phyloP scores from a whole-genome alignment of 1,140 invertebrate species.

The Brachionus sp. region DNA sequence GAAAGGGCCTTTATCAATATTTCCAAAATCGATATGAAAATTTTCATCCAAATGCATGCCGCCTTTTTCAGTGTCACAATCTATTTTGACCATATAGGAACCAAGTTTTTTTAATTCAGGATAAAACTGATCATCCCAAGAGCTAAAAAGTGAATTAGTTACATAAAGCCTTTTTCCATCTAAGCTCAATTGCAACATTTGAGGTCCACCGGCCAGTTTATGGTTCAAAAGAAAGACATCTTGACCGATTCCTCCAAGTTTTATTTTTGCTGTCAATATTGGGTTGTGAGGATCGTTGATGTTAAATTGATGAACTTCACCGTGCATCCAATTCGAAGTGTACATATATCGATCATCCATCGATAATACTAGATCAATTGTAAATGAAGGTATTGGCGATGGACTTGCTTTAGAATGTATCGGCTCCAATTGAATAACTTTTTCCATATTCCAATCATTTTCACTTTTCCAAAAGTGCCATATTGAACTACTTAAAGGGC shows the following conservation, averaged over 20 bases:
- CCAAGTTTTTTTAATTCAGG: constrained; percentile 75
- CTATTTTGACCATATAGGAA: constrained; percentile 74
- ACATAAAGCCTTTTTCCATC: constrained; percentile 91
- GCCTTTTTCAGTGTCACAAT: constrained; percentile 77
- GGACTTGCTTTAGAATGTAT: constrained; percentile 74
- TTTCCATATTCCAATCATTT: constrained; percentile 70
- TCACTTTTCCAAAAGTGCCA: constrained; percentile 51
- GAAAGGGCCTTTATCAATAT: constrained; percentile 78
- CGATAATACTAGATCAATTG: constrained; percentile 88
- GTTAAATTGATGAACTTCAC: constrained; percentile 91
- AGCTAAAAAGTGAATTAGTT: constrained; percentile 80
- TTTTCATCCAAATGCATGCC: constrained; percentile 79
- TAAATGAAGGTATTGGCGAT: constrained; percentile 69
- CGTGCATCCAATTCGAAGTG: constrained; percentile 86
- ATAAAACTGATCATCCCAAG: constrained; percentile 92
- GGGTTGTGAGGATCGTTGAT: constrained; percentile 76
- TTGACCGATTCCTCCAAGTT: background rate
- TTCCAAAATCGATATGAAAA: constrained; percentile 89
- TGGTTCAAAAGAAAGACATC: constrained; percentile 67
- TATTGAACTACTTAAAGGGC: constrained; percentile 71
- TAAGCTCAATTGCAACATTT: constrained; percentile 92
- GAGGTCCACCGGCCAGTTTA: constrained; percentile 76
- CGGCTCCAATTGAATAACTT: constrained; percentile 71
- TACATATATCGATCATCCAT: constrained; percentile 89
- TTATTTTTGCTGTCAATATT: constrained; percentile 72